Percentiles rank a stretch among this genome's conserved stretches.
Conservation (phyloP, 2,113 vertebrate genomes). For the Hippocampus abdominalis region DNA sequence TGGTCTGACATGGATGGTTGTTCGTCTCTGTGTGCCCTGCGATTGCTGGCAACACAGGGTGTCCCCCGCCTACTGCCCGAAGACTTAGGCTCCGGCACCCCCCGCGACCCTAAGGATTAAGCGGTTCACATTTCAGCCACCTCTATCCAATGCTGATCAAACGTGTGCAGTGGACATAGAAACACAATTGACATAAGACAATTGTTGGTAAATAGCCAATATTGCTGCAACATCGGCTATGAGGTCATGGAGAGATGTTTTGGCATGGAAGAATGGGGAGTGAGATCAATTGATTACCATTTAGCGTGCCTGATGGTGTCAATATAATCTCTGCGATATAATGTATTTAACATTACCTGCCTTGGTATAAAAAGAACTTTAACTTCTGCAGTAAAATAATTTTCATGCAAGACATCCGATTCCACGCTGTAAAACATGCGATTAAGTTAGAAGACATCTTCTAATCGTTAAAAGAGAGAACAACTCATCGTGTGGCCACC, state of each 20-base stretch:
- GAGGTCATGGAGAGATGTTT: background rate
- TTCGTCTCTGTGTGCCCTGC: too few species aligned
- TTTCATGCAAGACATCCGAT: background rate
- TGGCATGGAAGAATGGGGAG: background rate
- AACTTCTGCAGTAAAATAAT: background rate
- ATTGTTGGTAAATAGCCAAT: too few species aligned
- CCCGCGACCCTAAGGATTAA: too few species aligned
- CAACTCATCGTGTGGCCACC: background rate
- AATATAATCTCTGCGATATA: too few species aligned
- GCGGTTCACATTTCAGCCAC: background rate
- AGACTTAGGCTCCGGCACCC: too few species aligned
- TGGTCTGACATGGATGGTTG: too few species aligned
- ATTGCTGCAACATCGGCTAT: too few species aligned
- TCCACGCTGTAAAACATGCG: background rate
- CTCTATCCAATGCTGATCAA: background rate
- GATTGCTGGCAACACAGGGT: too few species aligned
- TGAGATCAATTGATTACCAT: background rate
- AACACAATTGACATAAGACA: background rate
- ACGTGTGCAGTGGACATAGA: background rate
- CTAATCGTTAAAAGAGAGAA: background rate
- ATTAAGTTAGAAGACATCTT: background rate
- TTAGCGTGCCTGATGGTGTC: background rate
- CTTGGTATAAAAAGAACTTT: too few species aligned
- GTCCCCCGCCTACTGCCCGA: too few species aligned
- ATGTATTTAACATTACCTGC: too few species aligned